A percentile compares a stretch with the other conserved stretches of the same genome.
phyloP scores from a whole-genome alignment of 2,113 vertebrate species.

The Calyptommatus sinebrachiatus region DNA sequence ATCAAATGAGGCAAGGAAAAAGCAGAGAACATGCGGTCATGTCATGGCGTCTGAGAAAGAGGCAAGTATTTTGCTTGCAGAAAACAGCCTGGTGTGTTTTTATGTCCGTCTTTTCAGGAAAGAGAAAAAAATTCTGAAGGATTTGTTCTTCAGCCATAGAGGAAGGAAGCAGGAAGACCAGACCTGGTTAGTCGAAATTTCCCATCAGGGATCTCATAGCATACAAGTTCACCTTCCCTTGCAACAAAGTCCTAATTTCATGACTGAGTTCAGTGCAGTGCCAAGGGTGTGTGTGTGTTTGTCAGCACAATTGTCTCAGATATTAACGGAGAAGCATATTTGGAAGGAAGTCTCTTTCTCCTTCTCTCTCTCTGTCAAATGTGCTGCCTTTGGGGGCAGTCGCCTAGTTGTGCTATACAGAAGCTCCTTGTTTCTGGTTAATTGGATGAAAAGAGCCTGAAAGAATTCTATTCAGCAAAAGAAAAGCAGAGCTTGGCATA shows the following conservation, averaged over 20 bases:
- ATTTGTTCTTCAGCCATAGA: not conserved
- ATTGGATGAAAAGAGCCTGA: slow-evolving; percentile 33
- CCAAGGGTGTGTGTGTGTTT: not conserved
- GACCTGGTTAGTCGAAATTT: not conserved
- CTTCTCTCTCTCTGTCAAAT: not conserved
- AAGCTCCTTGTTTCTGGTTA: slow-evolving; percentile 40
- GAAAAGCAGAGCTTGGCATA: slow-evolving; percentile 30
- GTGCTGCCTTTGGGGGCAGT: not conserved
- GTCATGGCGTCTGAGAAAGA: not conserved
- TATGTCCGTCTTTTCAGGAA: not conserved
- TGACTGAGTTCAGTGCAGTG: not conserved
- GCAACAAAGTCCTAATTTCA: not conserved
- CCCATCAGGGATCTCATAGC: not conserved
- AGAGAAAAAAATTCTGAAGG: not conserved
- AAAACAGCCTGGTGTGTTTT: not conserved
- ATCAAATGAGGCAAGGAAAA: not conserved
- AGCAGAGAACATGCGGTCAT: not conserved
- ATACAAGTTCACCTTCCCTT: not conserved
- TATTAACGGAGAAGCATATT: not conserved
- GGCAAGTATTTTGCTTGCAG: not conserved
- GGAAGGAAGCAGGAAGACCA: not conserved
- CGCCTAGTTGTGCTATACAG: slow-evolving; percentile 15
- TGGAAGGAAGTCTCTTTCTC: not conserved
- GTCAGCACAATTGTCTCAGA: slow-evolving; percentile 9
- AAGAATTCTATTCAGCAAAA: slow-evolving; percentile 27